phyloP scores from a whole-genome alignment of 2,113 vertebrate species.

The Kryptolebias marmoratus region DNA sequence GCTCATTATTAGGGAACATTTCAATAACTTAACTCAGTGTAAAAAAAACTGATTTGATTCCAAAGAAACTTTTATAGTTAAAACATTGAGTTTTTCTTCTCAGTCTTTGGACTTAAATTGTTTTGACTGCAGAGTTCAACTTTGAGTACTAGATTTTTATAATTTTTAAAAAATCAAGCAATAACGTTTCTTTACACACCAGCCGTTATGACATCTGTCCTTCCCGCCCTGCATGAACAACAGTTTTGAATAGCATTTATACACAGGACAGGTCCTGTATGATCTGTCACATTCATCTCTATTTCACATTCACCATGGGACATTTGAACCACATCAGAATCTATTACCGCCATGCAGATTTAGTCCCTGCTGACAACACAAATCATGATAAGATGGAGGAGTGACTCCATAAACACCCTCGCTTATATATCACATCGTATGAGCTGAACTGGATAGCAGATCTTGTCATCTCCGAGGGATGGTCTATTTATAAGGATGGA shows the following conservation, averaged over 20 bases:
- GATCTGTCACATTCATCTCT: slow-evolving; percentile 77
- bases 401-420: slow-evolving; percentile 75
- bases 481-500: slow-evolving; percentile 57
- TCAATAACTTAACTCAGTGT: slow-evolving; percentile 15
- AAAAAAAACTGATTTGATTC: slow-evolving; percentile 42
- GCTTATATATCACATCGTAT: slow-evolving; percentile 72
- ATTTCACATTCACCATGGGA: slow-evolving; percentile 70
- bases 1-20: slow-evolving; percentile 28
- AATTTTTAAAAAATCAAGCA: slow-evolving; percentile 28
- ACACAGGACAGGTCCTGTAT: slow-evolving; percentile 55
- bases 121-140: slow-evolving; percentile 39
- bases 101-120: slow-evolving; percentile 28
- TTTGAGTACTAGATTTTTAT: slow-evolving; percentile 34
- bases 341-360: slow-evolving; percentile 76
- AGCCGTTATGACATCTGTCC: slow-evolving; percentile 12
- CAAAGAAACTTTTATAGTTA: slow-evolving; percentile 13
- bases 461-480: slow-evolving; percentile 57
- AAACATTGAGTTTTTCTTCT: slow-evolving; percentile 21
- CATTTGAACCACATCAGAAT: slow-evolving; percentile 79
- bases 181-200: slow-evolving; percentile 31
- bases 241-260: slow-evolving; percentile 60
- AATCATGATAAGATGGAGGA: slow-evolving; percentile 77
- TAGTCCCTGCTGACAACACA: slow-evolving; percentile 74
- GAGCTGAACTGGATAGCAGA: slow-evolving; percentile 59
- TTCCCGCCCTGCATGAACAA: slow-evolving; percentile 38